Base-by-base conservation (phyloP, 2,113 vertebrate species). In the Maccullochella peelii region DNA sequence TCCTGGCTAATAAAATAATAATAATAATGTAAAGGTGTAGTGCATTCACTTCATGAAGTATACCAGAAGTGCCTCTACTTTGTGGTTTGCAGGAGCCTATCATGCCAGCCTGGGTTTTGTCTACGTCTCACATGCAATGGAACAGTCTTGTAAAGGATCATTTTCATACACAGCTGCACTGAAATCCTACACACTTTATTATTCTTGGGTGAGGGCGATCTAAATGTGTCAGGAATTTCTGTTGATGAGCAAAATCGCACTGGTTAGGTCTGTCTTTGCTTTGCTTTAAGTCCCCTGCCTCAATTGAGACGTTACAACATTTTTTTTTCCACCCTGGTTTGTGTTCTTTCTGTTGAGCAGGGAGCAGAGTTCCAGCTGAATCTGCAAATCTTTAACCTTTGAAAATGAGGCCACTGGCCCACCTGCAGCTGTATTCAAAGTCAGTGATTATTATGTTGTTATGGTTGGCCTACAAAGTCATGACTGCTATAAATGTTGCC, bases 281-380 rank as follows among this genome's bases (percentile, higher is more conserved):
- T 83, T 90, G 49, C 72, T 87, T 81, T 67, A 76, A 74, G 76
- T 89, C 77, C 72, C 68, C 70, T 21, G 83, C 49, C 71, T 88
- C 63, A 38, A 14, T 81, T 77, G 78, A 93, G 90, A 94, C 84
- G 18, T 93, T 25, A 91, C 89, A 79, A 36, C 89, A 86, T 90
- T 89, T 93, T 83, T 91, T 83, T 94, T 94, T 95, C 93, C 93
- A 94, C 74, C 68, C 69, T 82, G 82, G 89, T 87, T 84, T 93
- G 79, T 72, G 82, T 88, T 85, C 30, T 73, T 84, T 93, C 69
- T 88, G 78, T 69, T 54, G 69, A 82, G 77, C 21, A 11, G 38
- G 52, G 62, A 82, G 79, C 77, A 23, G 18, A 67, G 65, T 73
- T 90, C 49, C 40, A 91, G 86, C 90, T 91, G 91, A 92, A 86